Evolutionary conservation across 2,797 vertebrate genomes (phyloP).

Genomic region (Halcyon badia): DNA sequence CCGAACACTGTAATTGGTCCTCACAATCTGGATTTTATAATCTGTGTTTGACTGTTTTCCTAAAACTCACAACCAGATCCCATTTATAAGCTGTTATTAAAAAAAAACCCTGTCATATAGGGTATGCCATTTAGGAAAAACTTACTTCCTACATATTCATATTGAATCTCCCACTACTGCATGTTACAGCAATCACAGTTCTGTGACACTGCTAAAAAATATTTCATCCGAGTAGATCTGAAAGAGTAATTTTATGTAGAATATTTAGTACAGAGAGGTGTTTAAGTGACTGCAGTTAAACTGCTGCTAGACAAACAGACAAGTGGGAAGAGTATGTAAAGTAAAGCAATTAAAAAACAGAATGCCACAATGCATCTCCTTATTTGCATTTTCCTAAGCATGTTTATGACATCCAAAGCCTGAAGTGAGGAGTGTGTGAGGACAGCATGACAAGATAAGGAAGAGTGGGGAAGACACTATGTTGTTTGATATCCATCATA

Average conservation of each 20-base stretch:
- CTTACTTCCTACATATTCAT: not conserved
- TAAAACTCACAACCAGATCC: not conserved
- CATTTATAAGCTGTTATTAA: not conserved
- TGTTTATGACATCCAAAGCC: not conserved
- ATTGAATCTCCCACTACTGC: not conserved
- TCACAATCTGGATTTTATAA: not conserved
- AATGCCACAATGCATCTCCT: not conserved
- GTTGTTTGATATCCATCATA: not conserved
- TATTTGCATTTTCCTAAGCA: not conserved
- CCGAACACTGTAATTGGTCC: not conserved
- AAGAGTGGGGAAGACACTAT: not conserved
- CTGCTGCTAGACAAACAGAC: not conserved
- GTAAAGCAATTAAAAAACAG: not conserved
- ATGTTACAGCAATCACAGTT: not conserved
- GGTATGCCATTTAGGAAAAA: not conserved
- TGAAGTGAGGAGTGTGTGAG: not conserved
- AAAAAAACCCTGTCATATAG: not conserved
- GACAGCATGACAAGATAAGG: not conserved
- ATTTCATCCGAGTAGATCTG: not conserved
- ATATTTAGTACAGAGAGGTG: not conserved
- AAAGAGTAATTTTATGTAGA: not conserved
- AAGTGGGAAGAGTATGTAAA: not conserved
- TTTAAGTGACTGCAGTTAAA: not conserved
- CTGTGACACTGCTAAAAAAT: not conserved
- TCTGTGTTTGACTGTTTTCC: not conserved